Percentiles rank a stretch among this genome's conserved stretches.
These are phyloP conservation scores for Chrosomus eos DNA, from an alignment of 2,797 vertebrate species.

Conservation along the genomic window DNA sequence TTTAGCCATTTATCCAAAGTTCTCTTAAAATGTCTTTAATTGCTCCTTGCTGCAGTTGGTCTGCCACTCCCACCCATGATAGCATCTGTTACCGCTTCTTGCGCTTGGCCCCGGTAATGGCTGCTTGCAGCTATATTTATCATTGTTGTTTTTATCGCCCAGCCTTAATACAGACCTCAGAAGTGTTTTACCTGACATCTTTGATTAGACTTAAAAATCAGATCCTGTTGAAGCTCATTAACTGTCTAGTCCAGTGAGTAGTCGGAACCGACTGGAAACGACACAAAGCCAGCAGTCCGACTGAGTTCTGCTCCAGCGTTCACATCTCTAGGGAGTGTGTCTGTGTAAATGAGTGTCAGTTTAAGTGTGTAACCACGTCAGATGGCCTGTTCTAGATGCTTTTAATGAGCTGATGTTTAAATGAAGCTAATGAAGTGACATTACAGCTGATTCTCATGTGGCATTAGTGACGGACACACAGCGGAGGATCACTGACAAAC, in stretches of 20 bases:
- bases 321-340: conserved; percentile 4
- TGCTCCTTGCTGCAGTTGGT: too few relatives aligned
- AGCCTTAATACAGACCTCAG: too few relatives aligned
- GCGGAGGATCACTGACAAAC: not conserved
- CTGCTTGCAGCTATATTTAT: too few relatives aligned
- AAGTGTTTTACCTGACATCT: not conserved
- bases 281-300: not conserved
- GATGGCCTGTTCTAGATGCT: not conserved
- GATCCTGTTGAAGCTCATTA: not conserved
- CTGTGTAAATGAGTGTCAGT: not conserved
- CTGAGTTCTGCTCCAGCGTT: not conserved
- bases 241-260: not conserved
- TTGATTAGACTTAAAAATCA: not conserved
- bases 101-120: too few relatives aligned
- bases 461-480: not conserved
- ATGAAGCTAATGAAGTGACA: conserved; percentile 3
- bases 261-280: not conserved
- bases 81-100: too few relatives aligned
- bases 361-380: not conserved
- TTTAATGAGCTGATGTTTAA: conserved; percentile 5
- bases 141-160: too few relatives aligned
- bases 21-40: too few relatives aligned
- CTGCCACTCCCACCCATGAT: too few relatives aligned
- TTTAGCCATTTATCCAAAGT: too few relatives aligned
- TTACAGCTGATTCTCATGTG: not conserved